These are phyloP conservation scores for Hippocampus guttulatus DNA, from an alignment of 2,113 vertebrate species.

Conservation along the genomic window DNA sequence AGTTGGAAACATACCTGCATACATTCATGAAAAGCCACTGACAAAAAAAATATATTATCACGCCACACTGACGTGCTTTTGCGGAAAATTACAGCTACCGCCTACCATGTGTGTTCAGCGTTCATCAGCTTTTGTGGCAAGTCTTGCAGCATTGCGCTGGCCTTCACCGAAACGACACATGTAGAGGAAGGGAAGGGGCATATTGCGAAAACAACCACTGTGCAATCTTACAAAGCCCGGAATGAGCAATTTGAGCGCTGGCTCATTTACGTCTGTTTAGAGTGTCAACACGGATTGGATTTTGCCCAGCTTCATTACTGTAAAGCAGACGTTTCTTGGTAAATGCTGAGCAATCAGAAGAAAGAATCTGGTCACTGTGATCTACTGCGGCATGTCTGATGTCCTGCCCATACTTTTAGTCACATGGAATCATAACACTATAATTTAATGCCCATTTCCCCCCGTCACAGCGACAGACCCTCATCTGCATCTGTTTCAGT, in stretches of 20 bases:
- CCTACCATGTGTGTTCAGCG: not conserved
- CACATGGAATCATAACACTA: conserved; percentile 43
- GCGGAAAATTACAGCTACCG: not conserved
- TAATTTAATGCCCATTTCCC: conserved; percentile 62
- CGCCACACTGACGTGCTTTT: not conserved
- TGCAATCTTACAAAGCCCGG: conserved; percentile 43
- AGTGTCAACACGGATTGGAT: conserved; percentile 38
- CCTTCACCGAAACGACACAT: not conserved
- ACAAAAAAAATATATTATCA: conserved; percentile 7
- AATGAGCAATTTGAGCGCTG: conserved; percentile 34
- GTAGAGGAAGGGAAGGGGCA: conserved; percentile 9
- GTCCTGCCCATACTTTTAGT: conserved; percentile 40
- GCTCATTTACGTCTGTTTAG: conserved; percentile 24
- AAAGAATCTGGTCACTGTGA: conserved; percentile 19
- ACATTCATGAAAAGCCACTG: conserved; percentile 37
- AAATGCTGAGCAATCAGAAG: conserved; percentile 8
- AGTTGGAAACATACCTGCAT: conserved; percentile 35
- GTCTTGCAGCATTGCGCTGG: not conserved
- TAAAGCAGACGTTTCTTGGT: conserved; percentile 38
- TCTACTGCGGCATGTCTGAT: conserved; percentile 36
- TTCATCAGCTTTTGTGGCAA: not conserved
- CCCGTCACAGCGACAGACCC: conserved; percentile 48
- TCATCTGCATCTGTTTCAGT: conserved; percentile 66
- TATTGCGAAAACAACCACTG: conserved; percentile 12
- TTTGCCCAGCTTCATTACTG: conserved; percentile 20